Evolutionary conservation across 2,797 vertebrate genomes (phyloP).

Genomic region (Macropodus opercularis): DNA sequence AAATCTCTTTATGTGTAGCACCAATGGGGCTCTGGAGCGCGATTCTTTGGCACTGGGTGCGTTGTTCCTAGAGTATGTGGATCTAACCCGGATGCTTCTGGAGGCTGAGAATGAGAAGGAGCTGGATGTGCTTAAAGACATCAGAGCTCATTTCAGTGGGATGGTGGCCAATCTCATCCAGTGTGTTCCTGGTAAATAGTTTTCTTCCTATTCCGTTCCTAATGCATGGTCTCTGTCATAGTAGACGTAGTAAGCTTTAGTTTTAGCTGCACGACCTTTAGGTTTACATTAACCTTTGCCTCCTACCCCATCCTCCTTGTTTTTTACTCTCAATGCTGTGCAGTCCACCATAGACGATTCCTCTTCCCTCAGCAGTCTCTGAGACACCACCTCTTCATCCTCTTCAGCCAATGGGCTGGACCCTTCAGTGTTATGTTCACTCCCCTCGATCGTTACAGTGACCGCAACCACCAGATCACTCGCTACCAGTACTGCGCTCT

Average conservation of each 20-base stretch:
- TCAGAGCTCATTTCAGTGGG: constrained; percentile 97
- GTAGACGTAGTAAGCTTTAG: not conserved
- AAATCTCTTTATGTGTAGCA: constrained; percentile 74
- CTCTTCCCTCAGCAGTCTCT: constrained; percentile 98
- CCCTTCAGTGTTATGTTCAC: constrained; percentile 99
- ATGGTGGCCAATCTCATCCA: constrained; percentile 99
- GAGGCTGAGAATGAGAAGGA: constrained; percentile 99
- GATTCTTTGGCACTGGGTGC: constrained; percentile 95
- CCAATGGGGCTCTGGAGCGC: constrained; percentile 95
- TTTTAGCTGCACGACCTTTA: not conserved
- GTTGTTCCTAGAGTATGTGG: constrained; percentile 96
- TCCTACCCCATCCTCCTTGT: not conserved
- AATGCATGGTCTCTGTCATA: not conserved
- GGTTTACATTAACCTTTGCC: not conserved
- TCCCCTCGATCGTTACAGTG: constrained; percentile 96
- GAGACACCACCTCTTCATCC: constrained; percentile 97
- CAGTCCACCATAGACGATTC: constrained; percentile 97
- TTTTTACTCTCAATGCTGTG: not conserved
- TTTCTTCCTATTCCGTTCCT: not conserved
- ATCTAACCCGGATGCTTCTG: constrained; percentile 96
- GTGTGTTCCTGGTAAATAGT: constrained; percentile 92
- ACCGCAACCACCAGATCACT: constrained; percentile 98
- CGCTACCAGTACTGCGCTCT: constrained; percentile 98
- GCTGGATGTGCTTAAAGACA: constrained; percentile 97
- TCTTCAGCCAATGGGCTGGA: constrained; percentile 99